These are phyloP conservation scores for Brenthis ino DNA, from an alignment of 2,888 invertebrate genomes.

Conservation along the genomic window DNA sequence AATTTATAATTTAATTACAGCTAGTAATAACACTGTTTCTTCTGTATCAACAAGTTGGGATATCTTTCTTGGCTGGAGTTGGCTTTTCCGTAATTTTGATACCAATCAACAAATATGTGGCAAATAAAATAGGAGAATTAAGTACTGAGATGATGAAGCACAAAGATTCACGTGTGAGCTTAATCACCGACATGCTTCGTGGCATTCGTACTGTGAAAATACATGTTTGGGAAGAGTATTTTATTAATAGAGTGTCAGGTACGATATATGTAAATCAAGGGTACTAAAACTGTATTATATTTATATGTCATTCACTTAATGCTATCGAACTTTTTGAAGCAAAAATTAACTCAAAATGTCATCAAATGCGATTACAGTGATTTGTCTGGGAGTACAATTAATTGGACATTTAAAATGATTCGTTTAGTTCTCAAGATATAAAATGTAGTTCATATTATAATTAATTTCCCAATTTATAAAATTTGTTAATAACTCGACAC, in stretches of 20 bases:
- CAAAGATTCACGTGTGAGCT: conserved; percentile 94
- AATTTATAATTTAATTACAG: conserved; percentile 72
- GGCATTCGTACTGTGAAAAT: conserved; percentile 96
- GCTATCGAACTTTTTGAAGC: no score
- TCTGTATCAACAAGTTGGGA: conserved; percentile 93
- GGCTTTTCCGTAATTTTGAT: conserved; percentile 93
- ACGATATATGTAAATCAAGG: conserved; percentile 23
- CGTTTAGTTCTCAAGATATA: no score
- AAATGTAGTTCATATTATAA: no score
- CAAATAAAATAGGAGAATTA: conserved; percentile 92
- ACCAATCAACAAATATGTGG: conserved; percentile 95
- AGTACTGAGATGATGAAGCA: conserved; percentile 94
- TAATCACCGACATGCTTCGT: conserved; percentile 92
- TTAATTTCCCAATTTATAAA: no score
- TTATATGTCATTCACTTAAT: background rate
- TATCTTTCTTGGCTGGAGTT: conserved; percentile 95
- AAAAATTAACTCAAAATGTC: no score
- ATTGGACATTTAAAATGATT: no score
- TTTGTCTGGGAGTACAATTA: no score
- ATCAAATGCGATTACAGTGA: no score
- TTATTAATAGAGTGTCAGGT: conserved; percentile 87
- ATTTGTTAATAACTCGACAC: no score
- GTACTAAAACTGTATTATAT: background rate
- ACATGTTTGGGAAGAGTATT: conserved; percentile 96
- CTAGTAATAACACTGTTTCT: conserved; percentile 90